These are phyloP conservation scores for Anguilla anguilla DNA, from an alignment of 2,797 vertebrate species.

Conservation along the genomic window DNA sequence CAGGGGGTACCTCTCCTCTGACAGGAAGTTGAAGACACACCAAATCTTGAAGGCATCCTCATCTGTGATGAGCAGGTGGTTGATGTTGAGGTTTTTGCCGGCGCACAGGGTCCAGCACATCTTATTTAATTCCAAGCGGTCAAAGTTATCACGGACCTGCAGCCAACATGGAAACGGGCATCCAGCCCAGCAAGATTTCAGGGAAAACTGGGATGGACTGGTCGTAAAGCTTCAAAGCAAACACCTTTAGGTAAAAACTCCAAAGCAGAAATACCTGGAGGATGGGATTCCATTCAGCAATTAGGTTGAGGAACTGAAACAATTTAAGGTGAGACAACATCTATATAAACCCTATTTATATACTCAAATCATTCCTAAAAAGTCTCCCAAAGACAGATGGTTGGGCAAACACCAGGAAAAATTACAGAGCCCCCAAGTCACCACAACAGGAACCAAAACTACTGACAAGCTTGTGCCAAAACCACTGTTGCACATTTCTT, in stretches of 20 bases:
- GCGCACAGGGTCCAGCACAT: constrained; percentile 97
- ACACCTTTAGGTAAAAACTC: not conserved
- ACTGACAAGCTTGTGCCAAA: constrained; percentile 8
- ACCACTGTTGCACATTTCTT: constrained; percentile 23
- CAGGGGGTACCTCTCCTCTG: constrained; percentile 92
- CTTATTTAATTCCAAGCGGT: constrained; percentile 90
- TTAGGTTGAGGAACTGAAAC: not conserved
- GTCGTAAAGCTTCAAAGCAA: not conserved
- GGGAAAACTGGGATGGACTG: not conserved
- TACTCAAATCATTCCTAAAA: not conserved
- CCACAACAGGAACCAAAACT: constrained; percentile 26
- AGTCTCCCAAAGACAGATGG: not conserved
- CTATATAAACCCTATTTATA: not conserved
- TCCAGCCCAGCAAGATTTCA: not conserved
- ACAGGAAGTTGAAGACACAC: constrained; percentile 98
- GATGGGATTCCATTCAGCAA: not conserved
- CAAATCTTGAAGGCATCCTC: constrained; percentile 95
- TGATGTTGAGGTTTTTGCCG: constrained; percentile 87
- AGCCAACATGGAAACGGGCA: constrained; percentile 25
- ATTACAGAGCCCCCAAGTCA: not conserved
- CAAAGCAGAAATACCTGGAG: no score
- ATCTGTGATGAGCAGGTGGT: constrained; percentile 78
- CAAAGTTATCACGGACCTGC: constrained; percentile 89
- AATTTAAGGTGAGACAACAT: not conserved
- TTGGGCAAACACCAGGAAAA: not conserved